Evolutionary conservation across 53 echinoderm and acorn worm species (phyloP).

Genomic region (Temnopleurus reevesii): DNA sequence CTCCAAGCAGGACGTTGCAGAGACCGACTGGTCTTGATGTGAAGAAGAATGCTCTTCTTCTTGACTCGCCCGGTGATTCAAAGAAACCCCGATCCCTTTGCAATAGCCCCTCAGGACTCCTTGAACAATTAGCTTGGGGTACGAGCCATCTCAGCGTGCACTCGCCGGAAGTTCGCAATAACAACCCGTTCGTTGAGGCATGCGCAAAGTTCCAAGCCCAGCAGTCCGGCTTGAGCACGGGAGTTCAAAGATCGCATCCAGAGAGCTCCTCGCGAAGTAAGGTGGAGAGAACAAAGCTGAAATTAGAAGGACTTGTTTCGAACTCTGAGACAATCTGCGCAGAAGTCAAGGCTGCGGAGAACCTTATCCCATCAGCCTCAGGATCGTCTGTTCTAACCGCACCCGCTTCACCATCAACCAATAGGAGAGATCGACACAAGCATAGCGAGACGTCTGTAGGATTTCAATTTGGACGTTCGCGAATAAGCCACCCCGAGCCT

Average conservation of each 20-base stretch:
- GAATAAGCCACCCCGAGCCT: constrained; percentile 59
- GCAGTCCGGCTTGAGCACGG: constrained; percentile 41
- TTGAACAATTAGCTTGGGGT: constrained; percentile 81
- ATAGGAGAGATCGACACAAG: constrained; percentile 45
- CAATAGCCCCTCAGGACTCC: constrained; percentile 76
- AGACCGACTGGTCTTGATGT: constrained; percentile 93
- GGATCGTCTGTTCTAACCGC: constrained; percentile 37
- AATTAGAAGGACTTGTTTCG: constrained; percentile 51
- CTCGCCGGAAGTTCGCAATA: constrained; percentile 87
- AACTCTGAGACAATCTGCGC: constrained; percentile 47
- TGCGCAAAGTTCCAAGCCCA: constrained; percentile 84
- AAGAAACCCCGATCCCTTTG: constrained; percentile 86
- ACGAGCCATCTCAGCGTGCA: constrained; percentile 96
- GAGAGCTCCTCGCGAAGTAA: constrained; percentile 25
- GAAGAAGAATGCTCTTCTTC: constrained; percentile 71
- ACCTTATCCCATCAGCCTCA: constrained; percentile 12
- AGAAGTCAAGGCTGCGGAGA: constrained; percentile 39
- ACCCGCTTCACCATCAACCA: constrained; percentile 31
- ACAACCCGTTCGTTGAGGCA: constrained; percentile 94
- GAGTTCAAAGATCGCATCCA: constrained; percentile 23
- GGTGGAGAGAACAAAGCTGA: constrained; percentile 49
- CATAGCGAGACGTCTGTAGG: constrained; percentile 75
- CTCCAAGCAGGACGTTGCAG: constrained; percentile 47
- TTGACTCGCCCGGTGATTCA: constrained; percentile 76
- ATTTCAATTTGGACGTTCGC: constrained; percentile 77